phyloP scores from a whole-genome alignment of 2,113 vertebrate genomes.

The Scytalopus superciliaris region DNA sequence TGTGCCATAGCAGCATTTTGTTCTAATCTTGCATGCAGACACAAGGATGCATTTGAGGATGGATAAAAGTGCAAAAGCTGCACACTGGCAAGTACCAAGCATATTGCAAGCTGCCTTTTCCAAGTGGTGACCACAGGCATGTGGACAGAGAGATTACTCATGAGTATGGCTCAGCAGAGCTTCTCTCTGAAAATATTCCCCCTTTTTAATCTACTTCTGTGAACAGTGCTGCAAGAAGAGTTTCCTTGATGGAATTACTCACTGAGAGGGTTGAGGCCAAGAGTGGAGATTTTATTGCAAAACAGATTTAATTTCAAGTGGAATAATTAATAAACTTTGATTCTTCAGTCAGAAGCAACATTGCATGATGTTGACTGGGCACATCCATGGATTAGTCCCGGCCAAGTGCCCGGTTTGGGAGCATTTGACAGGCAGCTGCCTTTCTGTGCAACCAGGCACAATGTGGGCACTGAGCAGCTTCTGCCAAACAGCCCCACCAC shows the following conservation, averaged over 20 bases:
- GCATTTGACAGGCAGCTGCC: background rate
- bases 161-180: background rate
- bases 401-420: background rate
- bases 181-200: background rate
- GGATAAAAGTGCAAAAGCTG: background rate
- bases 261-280: background rate
- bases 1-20: background rate
- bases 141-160: background rate
- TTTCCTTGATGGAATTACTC: background rate
- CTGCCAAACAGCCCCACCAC: background rate
- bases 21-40: background rate
- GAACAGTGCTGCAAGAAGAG: background rate
- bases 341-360: background rate
- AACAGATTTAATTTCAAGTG: background rate
- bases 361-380: background rate
- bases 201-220: background rate
- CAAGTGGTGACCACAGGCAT: background rate
- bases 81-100: background rate
- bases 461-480: fast-evolving
- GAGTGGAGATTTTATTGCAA: background rate
- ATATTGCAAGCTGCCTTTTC: background rate
- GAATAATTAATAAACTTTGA: background rate
- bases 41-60: background rate
- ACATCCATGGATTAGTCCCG: background rate
- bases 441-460: background rate